These are phyloP conservation scores for Macropis europaea DNA, from an alignment of 2,888 invertebrate genomes.

Conservation along the genomic window DNA sequence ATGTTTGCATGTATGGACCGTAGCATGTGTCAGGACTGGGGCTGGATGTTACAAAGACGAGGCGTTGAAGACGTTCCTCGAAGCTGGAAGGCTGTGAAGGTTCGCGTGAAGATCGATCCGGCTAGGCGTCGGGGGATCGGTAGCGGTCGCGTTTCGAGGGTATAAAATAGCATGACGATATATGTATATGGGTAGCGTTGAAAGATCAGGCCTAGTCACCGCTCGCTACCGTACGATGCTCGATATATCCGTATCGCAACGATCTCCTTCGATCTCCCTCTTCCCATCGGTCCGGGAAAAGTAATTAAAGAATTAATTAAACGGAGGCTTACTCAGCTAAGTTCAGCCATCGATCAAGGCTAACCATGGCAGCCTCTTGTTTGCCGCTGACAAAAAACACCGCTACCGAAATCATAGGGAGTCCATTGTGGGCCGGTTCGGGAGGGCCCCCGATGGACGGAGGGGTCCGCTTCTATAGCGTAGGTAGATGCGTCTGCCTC, in stretches of 20 bases:
- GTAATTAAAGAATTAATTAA: constrained; percentile 79
- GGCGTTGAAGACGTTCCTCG: no score
- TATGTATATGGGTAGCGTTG: constrained; percentile 12
- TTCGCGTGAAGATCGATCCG: background rate
- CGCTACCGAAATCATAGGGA: constrained; percentile 75
- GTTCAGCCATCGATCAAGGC: constrained; percentile 74
- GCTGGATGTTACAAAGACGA: no score
- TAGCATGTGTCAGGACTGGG: no score
- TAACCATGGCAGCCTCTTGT: constrained; percentile 69
- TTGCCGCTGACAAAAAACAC: constrained; percentile 72
- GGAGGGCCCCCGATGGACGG: constrained; percentile 25
- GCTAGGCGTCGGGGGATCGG: background rate
- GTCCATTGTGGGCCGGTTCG: constrained; percentile 63
- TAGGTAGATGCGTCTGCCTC: constrained; percentile 33
- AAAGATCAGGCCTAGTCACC: constrained; percentile 38
- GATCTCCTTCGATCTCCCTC: constrained; percentile 46
- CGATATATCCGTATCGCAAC: constrained; percentile 64
- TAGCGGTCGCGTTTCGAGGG: constrained; percentile 3
- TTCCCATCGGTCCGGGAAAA: constrained; percentile 55
- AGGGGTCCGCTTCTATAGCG: constrained; percentile 1
- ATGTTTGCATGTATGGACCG: no score
- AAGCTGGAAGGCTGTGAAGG: no score
- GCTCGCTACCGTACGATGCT: constrained; percentile 60
- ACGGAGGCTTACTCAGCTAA: constrained; percentile 78
- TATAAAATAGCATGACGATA: constrained; percentile 35